A percentile compares a stretch with the other conserved stretches of the same genome.
These are phyloP conservation scores for Cybosia mesomella DNA, from an alignment of 2,888 invertebrate species.

Conservation along the genomic window DNA sequence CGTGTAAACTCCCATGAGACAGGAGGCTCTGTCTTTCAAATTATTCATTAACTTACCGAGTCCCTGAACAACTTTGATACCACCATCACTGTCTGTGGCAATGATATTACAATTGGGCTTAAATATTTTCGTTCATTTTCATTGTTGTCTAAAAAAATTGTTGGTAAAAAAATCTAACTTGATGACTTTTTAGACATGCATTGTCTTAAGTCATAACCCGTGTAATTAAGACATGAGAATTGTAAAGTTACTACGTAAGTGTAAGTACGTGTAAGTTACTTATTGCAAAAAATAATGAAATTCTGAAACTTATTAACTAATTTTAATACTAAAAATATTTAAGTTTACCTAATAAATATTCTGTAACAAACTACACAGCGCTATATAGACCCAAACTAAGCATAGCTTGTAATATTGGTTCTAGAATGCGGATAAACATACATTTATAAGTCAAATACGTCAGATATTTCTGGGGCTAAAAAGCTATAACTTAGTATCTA, in stretches of 20 bases:
- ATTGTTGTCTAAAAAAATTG: background rate
- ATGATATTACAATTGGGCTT: background rate
- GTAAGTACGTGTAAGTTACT: too few species aligned
- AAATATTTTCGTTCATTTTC: background rate
- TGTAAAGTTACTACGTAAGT: background rate
- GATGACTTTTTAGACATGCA: background rate
- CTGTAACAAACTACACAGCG: too few species aligned
- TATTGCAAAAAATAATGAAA: background rate
- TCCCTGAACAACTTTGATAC: slow-evolving; percentile 41
- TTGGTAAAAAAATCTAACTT: background rate
- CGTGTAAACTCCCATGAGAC: slow-evolving; percentile 39
- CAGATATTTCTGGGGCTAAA: background rate
- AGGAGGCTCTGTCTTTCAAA: slow-evolving; percentile 49
- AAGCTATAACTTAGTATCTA: too few species aligned
- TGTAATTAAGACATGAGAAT: background rate
- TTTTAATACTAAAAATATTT: too few species aligned
- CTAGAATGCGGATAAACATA: too few species aligned
- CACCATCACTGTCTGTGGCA: too few species aligned
- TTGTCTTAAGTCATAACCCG: too few species aligned
- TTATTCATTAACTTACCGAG: slow-evolving; percentile 57
- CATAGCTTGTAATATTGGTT: too few species aligned
- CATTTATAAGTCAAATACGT: too few species aligned
- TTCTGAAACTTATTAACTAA: too few species aligned
- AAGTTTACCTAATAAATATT: too few species aligned
- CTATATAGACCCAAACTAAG: too few species aligned